A percentile compares a stretch with the other conserved stretches of the same genome.
phyloP scores from a whole-genome alignment of 2,797 vertebrate genomes.

The Takifugu rubripes region DNA sequence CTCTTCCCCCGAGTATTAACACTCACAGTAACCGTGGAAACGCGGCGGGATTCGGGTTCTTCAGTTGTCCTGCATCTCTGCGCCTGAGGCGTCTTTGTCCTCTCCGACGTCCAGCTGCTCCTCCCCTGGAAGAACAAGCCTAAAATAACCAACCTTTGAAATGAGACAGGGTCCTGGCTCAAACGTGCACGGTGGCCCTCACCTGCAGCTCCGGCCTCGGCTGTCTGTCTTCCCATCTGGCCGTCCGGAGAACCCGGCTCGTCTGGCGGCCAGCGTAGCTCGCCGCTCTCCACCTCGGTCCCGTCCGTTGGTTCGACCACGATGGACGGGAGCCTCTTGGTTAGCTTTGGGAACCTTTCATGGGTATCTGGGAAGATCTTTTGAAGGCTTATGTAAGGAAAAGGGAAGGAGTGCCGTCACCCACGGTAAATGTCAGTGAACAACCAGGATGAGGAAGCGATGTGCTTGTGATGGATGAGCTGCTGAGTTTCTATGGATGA shows the following conservation, averaged over 20 bases:
- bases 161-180: background rate
- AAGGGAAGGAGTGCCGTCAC: background rate
- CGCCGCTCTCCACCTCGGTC: conserved; percentile 86
- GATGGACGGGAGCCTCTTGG: conserved; percentile 87
- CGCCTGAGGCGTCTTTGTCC: conserved; percentile 42
- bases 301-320: conserved; percentile 86
- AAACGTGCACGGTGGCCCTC: conserved; percentile 7
- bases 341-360: conserved; percentile 85
- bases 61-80: conserved; percentile 63
- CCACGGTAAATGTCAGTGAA: background rate
- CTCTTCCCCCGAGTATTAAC: conserved; percentile 36
- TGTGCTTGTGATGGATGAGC: conserved; percentile 4
- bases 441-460: conserved; percentile 15
- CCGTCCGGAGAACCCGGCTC: conserved; percentile 75
- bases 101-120: conserved; percentile 20
- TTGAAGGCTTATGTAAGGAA: conserved; percentile 47
- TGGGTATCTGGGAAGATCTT: conserved; percentile 82
- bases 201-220: conserved; percentile 41
- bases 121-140: conserved; percentile 35
- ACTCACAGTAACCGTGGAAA: conserved; percentile 49
- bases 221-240: conserved; percentile 19
- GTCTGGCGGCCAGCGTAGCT: conserved; percentile 89
- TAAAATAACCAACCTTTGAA: background rate
- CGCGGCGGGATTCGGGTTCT: conserved; percentile 1
- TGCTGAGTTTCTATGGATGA: background rate